These are phyloP conservation scores for Poecilia wingei DNA, from an alignment of 2,797 vertebrate species.

Conservation along the genomic window DNA sequence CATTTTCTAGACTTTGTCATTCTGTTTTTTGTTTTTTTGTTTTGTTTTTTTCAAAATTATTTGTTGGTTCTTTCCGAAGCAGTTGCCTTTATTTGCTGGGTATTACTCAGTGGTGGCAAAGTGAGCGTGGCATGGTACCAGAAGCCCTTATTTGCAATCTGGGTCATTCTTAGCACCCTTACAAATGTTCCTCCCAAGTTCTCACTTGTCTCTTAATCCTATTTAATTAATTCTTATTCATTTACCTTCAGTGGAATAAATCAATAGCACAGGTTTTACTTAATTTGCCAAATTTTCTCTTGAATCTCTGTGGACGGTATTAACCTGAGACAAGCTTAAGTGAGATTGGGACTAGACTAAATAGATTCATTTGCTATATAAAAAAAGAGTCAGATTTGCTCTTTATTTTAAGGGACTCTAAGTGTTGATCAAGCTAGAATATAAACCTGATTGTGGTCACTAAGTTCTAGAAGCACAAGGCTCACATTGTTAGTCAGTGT, in stretches of 20 bases:
- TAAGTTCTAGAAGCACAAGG: slow-evolving; percentile 18
- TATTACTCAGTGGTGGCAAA: slow-evolving; percentile 56
- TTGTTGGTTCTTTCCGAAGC: slow-evolving; percentile 5
- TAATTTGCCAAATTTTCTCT: slow-evolving; percentile 82
- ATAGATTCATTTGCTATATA: slow-evolving; percentile 33
- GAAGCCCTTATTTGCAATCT: slow-evolving; percentile 52
- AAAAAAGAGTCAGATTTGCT: slow-evolving; percentile 13
- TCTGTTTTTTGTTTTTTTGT: not conserved
- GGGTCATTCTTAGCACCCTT: slow-evolving; percentile 71
- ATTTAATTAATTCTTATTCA: slow-evolving; percentile 84
- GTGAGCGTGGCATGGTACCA: not conserved
- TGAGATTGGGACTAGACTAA: slow-evolving; percentile 40
- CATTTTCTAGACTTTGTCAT: not conserved
- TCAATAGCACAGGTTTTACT: slow-evolving; percentile 83
- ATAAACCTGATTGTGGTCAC: slow-evolving; percentile 2
- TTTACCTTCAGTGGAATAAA: slow-evolving; percentile 78
- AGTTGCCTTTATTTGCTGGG: slow-evolving; percentile 27
- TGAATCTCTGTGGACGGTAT: slow-evolving; percentile 46
- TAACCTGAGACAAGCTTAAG: slow-evolving; percentile 23
- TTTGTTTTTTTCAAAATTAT: not conserved
- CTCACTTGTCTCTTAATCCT: slow-evolving; percentile 83
- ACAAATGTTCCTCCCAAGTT: slow-evolving; percentile 66
- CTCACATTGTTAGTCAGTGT: slow-evolving; percentile 26
- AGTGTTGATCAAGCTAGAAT: not conserved
- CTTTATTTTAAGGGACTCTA: slow-evolving; percentile 17